Percentiles rank a stretch among this genome's conserved stretches.
These are phyloP conservation scores for Macaria notata DNA, from an alignment of 2,888 invertebrate species.

Conservation along the genomic window DNA sequence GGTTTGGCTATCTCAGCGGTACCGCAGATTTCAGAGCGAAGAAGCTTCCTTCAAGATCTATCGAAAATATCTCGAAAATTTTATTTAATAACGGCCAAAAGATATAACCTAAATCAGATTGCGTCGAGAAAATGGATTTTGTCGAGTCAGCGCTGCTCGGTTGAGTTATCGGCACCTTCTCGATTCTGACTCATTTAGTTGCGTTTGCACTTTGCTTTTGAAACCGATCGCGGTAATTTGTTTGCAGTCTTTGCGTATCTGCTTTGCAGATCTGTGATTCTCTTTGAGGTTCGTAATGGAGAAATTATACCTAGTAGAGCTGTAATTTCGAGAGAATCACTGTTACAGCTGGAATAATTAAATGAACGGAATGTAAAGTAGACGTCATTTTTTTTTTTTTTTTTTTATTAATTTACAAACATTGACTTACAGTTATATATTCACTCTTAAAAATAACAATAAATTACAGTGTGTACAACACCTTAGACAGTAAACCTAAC, in stretches of 20 bases:
- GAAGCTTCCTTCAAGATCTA: constrained; percentile 9
- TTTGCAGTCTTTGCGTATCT: constrained; percentile 16
- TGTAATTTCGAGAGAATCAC: too few relatives aligned
- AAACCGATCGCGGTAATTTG: constrained; percentile 44
- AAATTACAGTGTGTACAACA: too few relatives aligned
- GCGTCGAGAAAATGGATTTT: constrained; percentile 56
- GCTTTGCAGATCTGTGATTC: constrained; percentile 2
- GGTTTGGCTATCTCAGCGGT: constrained; percentile 11
- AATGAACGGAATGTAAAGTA: too few relatives aligned
- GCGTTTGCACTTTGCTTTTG: constrained; percentile 61
- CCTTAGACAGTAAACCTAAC: too few relatives aligned
- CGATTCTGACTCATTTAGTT: constrained; percentile 64
- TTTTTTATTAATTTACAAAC: too few relatives aligned
- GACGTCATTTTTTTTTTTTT: too few relatives aligned
- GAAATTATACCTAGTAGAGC: too few relatives aligned
- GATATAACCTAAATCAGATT: constrained; percentile 59
- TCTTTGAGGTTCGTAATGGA: constrained; percentile 1
- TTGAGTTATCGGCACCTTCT: constrained; percentile 67
- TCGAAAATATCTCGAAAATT: constrained; percentile 22
- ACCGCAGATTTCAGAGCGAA: constrained; percentile 7
- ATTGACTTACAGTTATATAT: too few relatives aligned
- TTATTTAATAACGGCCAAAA: constrained; percentile 48
- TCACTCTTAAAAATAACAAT: too few relatives aligned
- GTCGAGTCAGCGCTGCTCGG: constrained; percentile 55
- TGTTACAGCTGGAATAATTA: too few relatives aligned